These are phyloP conservation scores for Chouioia cunea DNA, from an alignment of 2,888 invertebrate genomes.

Conservation along the genomic window DNA sequence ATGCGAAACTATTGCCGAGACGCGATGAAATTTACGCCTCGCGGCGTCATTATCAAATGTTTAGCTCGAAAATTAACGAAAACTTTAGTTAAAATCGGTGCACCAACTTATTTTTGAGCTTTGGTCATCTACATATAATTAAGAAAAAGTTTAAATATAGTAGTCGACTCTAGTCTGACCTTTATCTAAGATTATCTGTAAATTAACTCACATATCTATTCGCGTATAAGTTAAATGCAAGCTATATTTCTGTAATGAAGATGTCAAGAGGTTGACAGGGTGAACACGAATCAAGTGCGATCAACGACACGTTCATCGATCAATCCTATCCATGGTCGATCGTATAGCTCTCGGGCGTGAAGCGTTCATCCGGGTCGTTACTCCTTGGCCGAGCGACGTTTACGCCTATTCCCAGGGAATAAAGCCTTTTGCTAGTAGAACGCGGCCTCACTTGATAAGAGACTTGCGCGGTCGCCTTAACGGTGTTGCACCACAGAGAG, in stretches of 20 bases:
- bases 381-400: constrained; percentile 37
- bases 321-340: constrained; percentile 1
- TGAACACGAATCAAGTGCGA: too few relatives aligned
- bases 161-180: too few relatives aligned
- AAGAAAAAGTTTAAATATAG: too few relatives aligned
- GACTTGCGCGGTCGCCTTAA: constrained; percentile 48
- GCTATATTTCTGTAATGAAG: too few relatives aligned
- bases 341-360: constrained; percentile 7
- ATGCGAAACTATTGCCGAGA: constrained; percentile 1
- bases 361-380: constrained; percentile 36
- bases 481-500: too few relatives aligned
- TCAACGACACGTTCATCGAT: constrained; percentile 23
- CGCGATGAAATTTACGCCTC: constrained; percentile 20
- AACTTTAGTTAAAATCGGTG: constrained; percentile 14
- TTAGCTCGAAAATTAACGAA: constrained; percentile 19
- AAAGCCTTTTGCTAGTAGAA: constrained; percentile 44
- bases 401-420: constrained; percentile 48
- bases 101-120: too few relatives aligned
- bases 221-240: too few relatives aligned
- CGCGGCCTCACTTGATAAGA: constrained; percentile 38
- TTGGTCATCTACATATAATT: too few relatives aligned
- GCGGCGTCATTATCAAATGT: constrained; percentile 16
- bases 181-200: too few relatives aligned
- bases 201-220: too few relatives aligned
- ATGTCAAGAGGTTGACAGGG: too few relatives aligned